These are phyloP conservation scores for Cinara cedri DNA, from an alignment of 2,888 invertebrate genomes.

Conservation along the genomic window DNA sequence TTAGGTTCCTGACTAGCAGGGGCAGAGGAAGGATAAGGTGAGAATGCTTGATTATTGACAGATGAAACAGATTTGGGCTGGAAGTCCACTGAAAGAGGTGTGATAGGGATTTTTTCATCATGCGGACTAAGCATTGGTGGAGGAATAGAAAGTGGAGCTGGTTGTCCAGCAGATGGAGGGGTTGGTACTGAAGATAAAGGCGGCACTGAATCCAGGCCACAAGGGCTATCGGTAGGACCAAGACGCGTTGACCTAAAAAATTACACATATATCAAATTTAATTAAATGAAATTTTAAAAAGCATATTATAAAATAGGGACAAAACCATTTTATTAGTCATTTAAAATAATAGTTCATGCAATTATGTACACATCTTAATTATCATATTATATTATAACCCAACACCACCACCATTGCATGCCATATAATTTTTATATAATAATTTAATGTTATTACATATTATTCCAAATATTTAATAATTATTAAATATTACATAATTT, in stretches of 20 bases:
- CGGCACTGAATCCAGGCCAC: conserved; percentile 67
- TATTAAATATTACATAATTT: conserved; percentile 22
- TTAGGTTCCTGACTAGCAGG: conserved; percentile 55
- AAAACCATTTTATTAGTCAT: conserved; percentile 47
- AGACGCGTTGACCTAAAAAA: conserved; percentile 46
- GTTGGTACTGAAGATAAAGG: conserved; percentile 68
- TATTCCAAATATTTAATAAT: neutral
- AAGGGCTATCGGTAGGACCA: conserved; percentile 51
- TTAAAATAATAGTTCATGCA: conserved; percentile 50
- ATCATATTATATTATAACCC: conserved; percentile 44
- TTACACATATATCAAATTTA: neutral
- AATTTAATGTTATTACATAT: conserved; percentile 8
- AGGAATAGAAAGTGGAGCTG: conserved; percentile 64
- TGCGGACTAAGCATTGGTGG: conserved; percentile 61
- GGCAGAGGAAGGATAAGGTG: conserved; percentile 57
- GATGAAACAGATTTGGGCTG: conserved; percentile 64
- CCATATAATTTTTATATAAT: conserved; percentile 11
- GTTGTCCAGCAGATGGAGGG: conserved; percentile 52
- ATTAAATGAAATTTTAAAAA: neutral
- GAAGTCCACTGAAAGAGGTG: conserved; percentile 62
- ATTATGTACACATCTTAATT: conserved; percentile 12
- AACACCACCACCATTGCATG: conserved; percentile 55
- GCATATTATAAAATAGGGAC: conserved; percentile 1
- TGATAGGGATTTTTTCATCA: conserved; percentile 62
- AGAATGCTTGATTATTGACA: conserved; percentile 62